phyloP scores from a whole-genome alignment of 2,888 invertebrate species.

The Vanessa cardui region DNA sequence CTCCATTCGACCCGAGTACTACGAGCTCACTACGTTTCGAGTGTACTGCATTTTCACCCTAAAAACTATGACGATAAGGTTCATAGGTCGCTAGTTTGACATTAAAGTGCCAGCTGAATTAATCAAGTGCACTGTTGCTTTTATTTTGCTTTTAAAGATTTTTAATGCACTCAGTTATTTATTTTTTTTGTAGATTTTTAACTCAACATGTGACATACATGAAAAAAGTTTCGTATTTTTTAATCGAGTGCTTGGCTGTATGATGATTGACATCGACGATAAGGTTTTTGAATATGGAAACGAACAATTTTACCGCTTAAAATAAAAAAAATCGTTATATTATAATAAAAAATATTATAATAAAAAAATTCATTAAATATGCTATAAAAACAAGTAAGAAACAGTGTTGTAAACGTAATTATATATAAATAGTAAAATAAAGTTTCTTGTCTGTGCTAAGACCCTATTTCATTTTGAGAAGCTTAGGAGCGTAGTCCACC shows the following conservation, averaged over 20 bases:
- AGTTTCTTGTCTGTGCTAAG: too few species aligned
- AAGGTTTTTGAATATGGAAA: neutral
- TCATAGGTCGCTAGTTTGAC: neutral
- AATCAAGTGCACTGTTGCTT: conserved; percentile 24
- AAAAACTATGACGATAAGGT: neutral
- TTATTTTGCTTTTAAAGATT: conserved; percentile 30
- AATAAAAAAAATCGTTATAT: too few species aligned
- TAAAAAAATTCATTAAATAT: too few species aligned
- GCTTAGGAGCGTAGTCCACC: too few species aligned
- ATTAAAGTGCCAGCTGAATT: conserved; percentile 12
- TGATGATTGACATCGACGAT: neutral
- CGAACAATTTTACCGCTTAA: neutral
- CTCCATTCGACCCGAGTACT: conserved; percentile 23
- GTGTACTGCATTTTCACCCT: neutral
- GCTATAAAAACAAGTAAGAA: too few species aligned
- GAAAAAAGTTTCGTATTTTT: neutral
- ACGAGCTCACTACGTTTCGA: neutral
- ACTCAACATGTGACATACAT: conserved; percentile 7
- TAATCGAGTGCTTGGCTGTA: neutral
- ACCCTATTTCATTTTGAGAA: too few species aligned
- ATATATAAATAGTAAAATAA: too few species aligned
- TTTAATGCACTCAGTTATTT: neutral
- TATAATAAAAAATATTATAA: too few species aligned
- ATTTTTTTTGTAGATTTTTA: neutral
- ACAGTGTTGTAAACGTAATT: too few species aligned